Percentiles rank a stretch among this genome's conserved stretches.
Conservation (phyloP, 2,888 invertebrate genomes). For the Orthonychiurus folsomi region DNA sequence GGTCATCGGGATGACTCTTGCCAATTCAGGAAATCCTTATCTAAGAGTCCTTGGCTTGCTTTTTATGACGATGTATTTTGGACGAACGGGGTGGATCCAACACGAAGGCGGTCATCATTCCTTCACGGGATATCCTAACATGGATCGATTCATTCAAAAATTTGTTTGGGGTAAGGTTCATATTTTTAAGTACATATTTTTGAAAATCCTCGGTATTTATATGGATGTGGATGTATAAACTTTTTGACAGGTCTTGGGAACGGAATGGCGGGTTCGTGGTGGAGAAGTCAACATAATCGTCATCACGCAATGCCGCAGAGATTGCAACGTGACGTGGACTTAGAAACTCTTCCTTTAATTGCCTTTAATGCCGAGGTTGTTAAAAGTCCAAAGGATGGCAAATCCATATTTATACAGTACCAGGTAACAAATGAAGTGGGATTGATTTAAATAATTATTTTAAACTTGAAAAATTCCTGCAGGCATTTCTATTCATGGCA, state of each 20-base stretch:
- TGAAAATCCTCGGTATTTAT: not conserved
- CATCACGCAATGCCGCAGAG: constrained; percentile 38
- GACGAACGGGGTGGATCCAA: constrained; percentile 4
- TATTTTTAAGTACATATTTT: no score
- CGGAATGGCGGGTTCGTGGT: constrained; percentile 8
- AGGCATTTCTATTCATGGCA: constrained; percentile 30
- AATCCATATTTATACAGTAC: constrained; percentile 25
- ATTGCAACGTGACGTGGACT: constrained; percentile 32
- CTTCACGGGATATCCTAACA: not conserved
- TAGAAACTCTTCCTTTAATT: constrained; percentile 31
- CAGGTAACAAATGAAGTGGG: constrained; percentile 20
- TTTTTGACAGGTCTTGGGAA: not conserved
- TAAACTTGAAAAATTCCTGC: not conserved
- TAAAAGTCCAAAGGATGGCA: constrained; percentile 22
- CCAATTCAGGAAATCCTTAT: not conserved
- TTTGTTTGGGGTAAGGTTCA: not conserved
- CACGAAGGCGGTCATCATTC: constrained; percentile 7
- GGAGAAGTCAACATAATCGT: constrained; percentile 31
- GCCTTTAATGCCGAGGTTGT: constrained; percentile 27
- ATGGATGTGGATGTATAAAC: not conserved
- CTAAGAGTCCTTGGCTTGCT: not conserved
- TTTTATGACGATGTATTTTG: not conserved
- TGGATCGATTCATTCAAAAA: not conserved
- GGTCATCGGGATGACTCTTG: not conserved
- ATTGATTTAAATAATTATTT: not conserved